Base-by-base conservation (phyloP, 1,140 invertebrate species). In the Nebria ingens region DNA sequence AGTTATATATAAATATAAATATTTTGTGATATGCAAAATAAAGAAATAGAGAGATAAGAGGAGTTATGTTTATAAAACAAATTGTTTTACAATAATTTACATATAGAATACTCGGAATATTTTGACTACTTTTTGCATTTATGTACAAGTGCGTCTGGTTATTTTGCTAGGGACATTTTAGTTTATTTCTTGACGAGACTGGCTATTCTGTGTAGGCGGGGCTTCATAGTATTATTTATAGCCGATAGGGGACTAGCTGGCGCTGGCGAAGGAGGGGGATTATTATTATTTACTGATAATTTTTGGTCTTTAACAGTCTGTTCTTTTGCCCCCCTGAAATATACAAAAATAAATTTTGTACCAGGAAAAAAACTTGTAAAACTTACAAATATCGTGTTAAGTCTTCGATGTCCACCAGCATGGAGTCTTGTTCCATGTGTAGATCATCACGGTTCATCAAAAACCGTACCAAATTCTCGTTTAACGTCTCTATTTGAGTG, bases 391-490 rank as follows among this genome's bases (percentile, higher is more conserved):
- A 94, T 80, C 90, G 79, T 23, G 91, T 94, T 40, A 96, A 78
- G 76, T 97, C 93, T 74, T 97, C 93, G 61, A 97, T 93, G 69
- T 97, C 93, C 2, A 97, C 92, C 55, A 97, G 79, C 88, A 94
- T 94, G 13, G 93, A 95, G 72, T 97, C 94, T 73, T 97, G 93
- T 60, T 92, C 89, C 92, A 97, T 97, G 71, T 96, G 91, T 15
- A 96, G 74, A 70, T 96, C 93, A 76, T 96, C 93, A 61, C 93
- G 76, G 60, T 89, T 85, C 74, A 96, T 83, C 55, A 96, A 72
- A 61, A 91, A 79, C 66, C 88, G 83, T 2, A 96, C 91, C 22
- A 97, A 74, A 45, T 85, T 82, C 69, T 94, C 91, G 72, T 96
- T 97, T 55, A 95, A 72, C 56, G 77, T 86, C 76, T 94, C 92